Evolutionary conservation across 2,797 vertebrate genomes (phyloP).

Genomic region (Phoebastria nigripes): DNA sequence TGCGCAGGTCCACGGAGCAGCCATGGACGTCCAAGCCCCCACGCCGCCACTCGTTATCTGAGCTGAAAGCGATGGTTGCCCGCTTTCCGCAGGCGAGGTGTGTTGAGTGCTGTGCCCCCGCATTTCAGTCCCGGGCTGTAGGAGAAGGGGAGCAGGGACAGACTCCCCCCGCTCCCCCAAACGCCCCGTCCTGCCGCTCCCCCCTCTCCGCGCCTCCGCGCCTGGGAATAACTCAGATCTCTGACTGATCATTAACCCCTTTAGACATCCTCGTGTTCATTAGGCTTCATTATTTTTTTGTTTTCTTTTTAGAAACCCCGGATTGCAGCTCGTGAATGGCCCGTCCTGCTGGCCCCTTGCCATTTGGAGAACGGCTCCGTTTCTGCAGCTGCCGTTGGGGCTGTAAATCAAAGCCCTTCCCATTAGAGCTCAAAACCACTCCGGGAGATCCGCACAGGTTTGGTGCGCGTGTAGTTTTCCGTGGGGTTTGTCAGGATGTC

Average conservation of each 20-base stretch:
- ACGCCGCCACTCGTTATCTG: accelerated
- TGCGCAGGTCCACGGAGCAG: neutral
- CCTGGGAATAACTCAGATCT: neutral
- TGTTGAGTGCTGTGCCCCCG: neutral
- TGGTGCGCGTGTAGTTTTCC: too few species aligned
- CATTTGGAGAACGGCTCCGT: neutral
- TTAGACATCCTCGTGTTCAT: accelerated
- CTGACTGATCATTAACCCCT: neutral
- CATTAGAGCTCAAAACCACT: neutral
- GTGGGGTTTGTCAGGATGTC: neutral
- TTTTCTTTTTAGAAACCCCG: neutral
- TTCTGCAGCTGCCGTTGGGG: neutral
- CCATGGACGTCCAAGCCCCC: accelerated
- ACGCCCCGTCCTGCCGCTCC: accelerated
- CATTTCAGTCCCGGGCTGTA: neutral
- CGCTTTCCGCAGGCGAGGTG: accelerated
- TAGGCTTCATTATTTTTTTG: neutral
- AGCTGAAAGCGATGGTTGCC: neutral
- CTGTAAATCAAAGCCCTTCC: neutral
- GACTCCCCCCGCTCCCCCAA: neutral
- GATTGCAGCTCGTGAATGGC: neutral
- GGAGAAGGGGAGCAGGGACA: neutral
- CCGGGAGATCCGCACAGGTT: accelerated
- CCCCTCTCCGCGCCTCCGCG: accelerated
- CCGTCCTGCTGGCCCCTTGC: neutral